phyloP scores from a whole-genome alignment of 2,113 vertebrate genomes.

The Bubo blakistoni region DNA sequence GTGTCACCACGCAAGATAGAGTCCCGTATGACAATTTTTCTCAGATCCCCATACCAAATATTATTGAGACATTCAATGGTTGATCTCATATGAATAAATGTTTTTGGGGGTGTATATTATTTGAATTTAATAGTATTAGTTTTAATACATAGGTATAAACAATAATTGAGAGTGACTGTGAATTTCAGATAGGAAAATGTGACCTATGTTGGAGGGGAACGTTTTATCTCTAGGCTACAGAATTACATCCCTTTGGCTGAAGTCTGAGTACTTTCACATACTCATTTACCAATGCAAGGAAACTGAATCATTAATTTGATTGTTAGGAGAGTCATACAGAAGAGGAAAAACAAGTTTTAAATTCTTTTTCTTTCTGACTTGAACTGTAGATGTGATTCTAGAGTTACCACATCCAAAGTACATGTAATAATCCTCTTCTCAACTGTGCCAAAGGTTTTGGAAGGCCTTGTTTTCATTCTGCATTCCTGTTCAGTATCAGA shows the following conservation, averaged over 20 bases:
- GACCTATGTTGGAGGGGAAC: not conserved
- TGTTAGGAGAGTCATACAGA: not conserved
- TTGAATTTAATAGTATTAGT: not conserved
- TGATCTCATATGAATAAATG: not conserved
- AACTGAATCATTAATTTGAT: not conserved
- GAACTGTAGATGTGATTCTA: not conserved
- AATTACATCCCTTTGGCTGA: not conserved
- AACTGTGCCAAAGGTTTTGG: not conserved
- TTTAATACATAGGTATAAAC: not conserved
- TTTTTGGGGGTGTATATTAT: not conserved
- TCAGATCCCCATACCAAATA: not conserved
- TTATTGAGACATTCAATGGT: not conserved
- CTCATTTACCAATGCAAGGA: not conserved
- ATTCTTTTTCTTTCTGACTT: not conserved
- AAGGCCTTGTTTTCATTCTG: not conserved
- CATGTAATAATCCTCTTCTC: not conserved
- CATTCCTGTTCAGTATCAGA: not conserved
- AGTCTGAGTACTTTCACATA: not conserved
- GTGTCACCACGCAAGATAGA: not conserved
- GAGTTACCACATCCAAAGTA: not conserved
- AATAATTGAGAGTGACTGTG: not conserved
- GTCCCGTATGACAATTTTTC: not conserved
- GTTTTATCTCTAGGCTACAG: not conserved
- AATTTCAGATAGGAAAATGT: not conserved
- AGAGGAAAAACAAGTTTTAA: not conserved